Evolutionary conservation across 2,888 invertebrate species (phyloP).

Genomic region (Osmoderma eremita): DNA sequence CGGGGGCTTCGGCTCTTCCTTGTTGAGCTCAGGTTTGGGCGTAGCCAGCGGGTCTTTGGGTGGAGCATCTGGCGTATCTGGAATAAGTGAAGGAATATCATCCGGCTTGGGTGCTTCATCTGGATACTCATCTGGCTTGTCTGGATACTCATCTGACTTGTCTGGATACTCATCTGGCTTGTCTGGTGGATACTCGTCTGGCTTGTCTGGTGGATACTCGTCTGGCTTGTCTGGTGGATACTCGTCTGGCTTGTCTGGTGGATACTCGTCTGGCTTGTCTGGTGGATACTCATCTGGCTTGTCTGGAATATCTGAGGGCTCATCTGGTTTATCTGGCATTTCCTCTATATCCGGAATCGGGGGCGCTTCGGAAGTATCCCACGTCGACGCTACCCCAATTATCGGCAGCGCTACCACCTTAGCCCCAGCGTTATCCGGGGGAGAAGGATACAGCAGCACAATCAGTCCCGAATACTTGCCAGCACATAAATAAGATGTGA

Average conservation of each 20-base stretch:
- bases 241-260: too few species aligned
- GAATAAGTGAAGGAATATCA: slow-evolving; percentile 3
- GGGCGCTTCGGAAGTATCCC: neutral
- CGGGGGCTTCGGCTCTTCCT: slow-evolving; percentile 6
- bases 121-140: neutral
- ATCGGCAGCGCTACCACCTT: slow-evolving; percentile 4
- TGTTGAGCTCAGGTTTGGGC: slow-evolving; percentile 10
- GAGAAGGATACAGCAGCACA: slow-evolving; percentile 20
- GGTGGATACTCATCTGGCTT: neutral
- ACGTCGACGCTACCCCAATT: neutral
- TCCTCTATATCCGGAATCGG: slow-evolving; percentile 24
- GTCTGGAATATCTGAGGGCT: slow-evolving; percentile 10
- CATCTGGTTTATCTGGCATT: slow-evolving; percentile 2
- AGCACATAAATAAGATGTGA: slow-evolving; percentile 19
- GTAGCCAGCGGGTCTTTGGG: slow-evolving; percentile 19
- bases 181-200: too few species aligned
- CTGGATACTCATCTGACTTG: too few species aligned
- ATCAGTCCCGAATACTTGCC: slow-evolving; percentile 24
- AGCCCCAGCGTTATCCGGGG: slow-evolving; percentile 4
- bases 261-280: too few species aligned
- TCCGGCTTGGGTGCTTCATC: neutral
- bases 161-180: too few species aligned
- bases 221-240: too few species aligned
- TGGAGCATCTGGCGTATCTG: slow-evolving; percentile 29
- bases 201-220: too few species aligned